These are phyloP conservation scores for Sarcoramphus papa DNA, from an alignment of 2,797 vertebrate species.

Conservation along the genomic window DNA sequence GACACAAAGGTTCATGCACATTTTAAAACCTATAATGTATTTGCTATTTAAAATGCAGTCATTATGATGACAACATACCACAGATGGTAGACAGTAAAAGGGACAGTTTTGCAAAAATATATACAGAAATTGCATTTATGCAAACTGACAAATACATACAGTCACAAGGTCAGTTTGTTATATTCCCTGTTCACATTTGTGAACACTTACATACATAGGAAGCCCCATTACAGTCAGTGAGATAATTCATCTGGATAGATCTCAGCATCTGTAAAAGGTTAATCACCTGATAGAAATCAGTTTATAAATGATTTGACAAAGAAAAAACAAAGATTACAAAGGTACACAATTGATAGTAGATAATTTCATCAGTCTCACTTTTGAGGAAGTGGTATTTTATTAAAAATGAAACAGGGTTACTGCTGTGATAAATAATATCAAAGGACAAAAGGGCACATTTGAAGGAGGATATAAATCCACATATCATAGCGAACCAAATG, in stretches of 20 bases:
- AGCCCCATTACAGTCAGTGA: background rate
- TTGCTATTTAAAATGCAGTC: background rate
- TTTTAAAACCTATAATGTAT: background rate
- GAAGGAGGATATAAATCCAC: conserved; percentile 4
- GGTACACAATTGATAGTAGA: background rate
- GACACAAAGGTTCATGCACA: background rate
- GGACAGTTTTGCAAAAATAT: background rate
- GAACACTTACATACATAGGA: background rate
- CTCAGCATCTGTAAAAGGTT: background rate
- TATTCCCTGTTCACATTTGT: background rate
- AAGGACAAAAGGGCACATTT: conserved; percentile 15
- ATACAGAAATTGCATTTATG: background rate
- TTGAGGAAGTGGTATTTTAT: background rate
- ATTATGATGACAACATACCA: background rate
- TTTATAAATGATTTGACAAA: background rate
- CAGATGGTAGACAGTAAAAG: background rate
- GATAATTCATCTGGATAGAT: background rate
- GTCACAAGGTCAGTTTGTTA: background rate
- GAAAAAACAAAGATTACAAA: background rate
- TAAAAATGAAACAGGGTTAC: background rate
- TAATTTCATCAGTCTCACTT: background rate
- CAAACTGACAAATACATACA: background rate
- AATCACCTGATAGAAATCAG: background rate
- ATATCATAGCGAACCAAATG: background rate
- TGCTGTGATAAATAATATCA: background rate